Evolutionary conservation across 2,113 vertebrate genomes (phyloP).

Genomic region (Vimba vimba): DNA sequence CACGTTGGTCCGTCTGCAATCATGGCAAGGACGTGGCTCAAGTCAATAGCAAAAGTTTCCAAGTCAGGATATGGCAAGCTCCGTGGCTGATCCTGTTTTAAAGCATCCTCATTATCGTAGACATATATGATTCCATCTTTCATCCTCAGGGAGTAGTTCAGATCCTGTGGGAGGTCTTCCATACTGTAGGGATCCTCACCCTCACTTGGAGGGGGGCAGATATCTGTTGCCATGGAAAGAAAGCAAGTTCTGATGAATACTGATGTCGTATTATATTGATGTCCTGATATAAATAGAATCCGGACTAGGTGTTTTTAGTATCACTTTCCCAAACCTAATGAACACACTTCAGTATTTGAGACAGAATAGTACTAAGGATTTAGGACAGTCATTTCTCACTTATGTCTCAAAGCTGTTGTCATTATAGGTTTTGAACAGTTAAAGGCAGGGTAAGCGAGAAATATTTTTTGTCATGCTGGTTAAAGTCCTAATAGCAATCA

Average conservation of each 20-base stretch:
- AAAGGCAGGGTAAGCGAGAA: not conserved
- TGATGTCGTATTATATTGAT: not conserved
- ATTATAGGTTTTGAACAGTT: not conserved
- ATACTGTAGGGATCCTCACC: constrained; percentile 87
- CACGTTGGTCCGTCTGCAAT: constrained; percentile 96
- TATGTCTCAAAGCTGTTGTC: not conserved
- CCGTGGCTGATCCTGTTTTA: constrained; percentile 80
- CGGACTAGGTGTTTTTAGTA: not conserved
- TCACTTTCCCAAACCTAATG: not conserved
- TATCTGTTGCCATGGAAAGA: constrained; percentile 72
- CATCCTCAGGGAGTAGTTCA: constrained; percentile 86
- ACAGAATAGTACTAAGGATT: not conserved
- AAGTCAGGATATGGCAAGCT: constrained; percentile 93
- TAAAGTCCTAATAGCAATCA: too few species aligned
- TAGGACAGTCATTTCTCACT: not conserved
- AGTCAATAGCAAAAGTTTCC: constrained; percentile 92
- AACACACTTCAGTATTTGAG: not conserved
- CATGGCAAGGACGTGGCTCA: constrained; percentile 93
- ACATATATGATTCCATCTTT: constrained; percentile 89
- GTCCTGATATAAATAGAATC: not conserved
- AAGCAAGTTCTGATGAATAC: not conserved
- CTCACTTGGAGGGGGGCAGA: constrained; percentile 79
- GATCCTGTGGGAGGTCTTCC: constrained; percentile 85
- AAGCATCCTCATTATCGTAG: constrained; percentile 80
- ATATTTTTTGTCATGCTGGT: too few species aligned